Evolutionary conservation across 30 jellyfish, hydroid and myxozoan genomes (phyloP).

Genomic region (Aurelia sp.): DNA sequence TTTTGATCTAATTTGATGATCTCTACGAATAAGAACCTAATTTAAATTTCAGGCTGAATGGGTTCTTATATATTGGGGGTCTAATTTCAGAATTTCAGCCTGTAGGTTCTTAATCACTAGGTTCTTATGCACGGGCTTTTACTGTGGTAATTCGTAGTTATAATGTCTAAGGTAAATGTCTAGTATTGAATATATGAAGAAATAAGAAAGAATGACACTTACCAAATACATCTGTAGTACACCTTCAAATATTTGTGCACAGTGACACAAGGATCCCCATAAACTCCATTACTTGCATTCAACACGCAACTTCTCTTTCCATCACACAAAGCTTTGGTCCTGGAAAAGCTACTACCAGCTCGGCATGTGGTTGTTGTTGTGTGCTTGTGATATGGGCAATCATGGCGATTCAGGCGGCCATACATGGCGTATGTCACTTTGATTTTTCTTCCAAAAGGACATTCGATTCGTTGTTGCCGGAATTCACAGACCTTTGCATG

Average conservation of each 20-base stretch:
- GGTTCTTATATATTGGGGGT: too few relatives aligned
- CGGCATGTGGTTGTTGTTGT: slow-evolving; percentile 32
- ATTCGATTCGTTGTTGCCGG: slow-evolving; percentile 1
- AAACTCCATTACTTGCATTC: slow-evolving; percentile 56
- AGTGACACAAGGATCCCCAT: slow-evolving; percentile 68
- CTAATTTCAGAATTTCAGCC: too few relatives aligned
- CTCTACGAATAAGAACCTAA: too few relatives aligned
- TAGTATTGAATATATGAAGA: too few relatives aligned
- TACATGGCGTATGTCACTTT: slow-evolving; percentile 57
- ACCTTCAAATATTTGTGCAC: slow-evolving; percentile 61
- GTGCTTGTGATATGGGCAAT: slow-evolving; percentile 10
- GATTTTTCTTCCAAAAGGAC: slow-evolving; percentile 56
- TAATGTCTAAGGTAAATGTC: too few relatives aligned
- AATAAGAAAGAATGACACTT: neutral
- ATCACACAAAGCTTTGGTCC: slow-evolving; percentile 39
- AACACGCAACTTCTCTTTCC: slow-evolving; percentile 49
- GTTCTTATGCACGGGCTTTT: too few relatives aligned
- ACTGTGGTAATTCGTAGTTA: too few relatives aligned
- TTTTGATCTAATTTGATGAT: too few relatives aligned
- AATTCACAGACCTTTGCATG: slow-evolving; percentile 34
- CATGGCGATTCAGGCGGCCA: slow-evolving; percentile 21
- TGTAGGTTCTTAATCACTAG: too few relatives aligned
- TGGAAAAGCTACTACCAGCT: slow-evolving; percentile 37
- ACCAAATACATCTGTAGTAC: slow-evolving; percentile 58
- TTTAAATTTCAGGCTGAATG: too few relatives aligned